Evolutionary conservation across 2,888 invertebrate genomes (phyloP).

Genomic region (Dolomedes plantarius): DNA sequence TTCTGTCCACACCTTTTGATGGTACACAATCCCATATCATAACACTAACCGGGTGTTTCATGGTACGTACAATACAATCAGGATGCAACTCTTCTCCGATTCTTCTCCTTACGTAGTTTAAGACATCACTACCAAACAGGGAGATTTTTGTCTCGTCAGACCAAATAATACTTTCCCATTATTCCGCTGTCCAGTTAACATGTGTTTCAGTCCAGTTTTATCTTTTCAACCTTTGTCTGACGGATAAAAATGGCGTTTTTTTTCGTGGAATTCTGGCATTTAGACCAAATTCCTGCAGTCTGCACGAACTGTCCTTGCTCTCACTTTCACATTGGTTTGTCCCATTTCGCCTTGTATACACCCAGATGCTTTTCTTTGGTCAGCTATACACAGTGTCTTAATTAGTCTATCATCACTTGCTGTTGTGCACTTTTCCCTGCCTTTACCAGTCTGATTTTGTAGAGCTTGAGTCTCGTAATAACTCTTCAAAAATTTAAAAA

Average conservation of each 20-base stretch:
- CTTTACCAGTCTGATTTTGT: not conserved
- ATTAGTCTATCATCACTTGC: not conserved
- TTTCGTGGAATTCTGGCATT: slow-evolving; percentile 9
- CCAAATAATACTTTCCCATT: slow-evolving; percentile 20
- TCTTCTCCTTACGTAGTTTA: slow-evolving; percentile 2
- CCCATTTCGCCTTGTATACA: too few relatives aligned
- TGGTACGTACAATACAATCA: too few relatives aligned
- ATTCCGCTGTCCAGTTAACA: not conserved
- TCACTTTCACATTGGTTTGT: too few relatives aligned
- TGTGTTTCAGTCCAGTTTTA: slow-evolving; percentile 23
- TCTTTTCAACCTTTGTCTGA: slow-evolving; percentile 27
- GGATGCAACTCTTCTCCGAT: not conserved
- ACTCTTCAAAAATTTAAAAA: slow-evolving; percentile 12
- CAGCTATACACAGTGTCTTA: not conserved
- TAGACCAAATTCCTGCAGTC: slow-evolving; percentile 8
- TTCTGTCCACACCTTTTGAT: too few relatives aligned
- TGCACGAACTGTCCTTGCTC: not conserved
- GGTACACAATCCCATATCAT: too few relatives aligned
- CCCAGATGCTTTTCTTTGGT: too few relatives aligned
- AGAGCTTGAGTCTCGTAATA: not conserved
- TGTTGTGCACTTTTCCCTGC: not conserved
- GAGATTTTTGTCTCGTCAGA: slow-evolving; percentile 18
- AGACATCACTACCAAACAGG: slow-evolving; percentile 8
- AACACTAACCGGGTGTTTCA: too few relatives aligned
- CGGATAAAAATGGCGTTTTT: slow-evolving; percentile 26